Conservation (phyloP, 2,797 vertebrate species). For the Ispidina lecontei region DNA sequence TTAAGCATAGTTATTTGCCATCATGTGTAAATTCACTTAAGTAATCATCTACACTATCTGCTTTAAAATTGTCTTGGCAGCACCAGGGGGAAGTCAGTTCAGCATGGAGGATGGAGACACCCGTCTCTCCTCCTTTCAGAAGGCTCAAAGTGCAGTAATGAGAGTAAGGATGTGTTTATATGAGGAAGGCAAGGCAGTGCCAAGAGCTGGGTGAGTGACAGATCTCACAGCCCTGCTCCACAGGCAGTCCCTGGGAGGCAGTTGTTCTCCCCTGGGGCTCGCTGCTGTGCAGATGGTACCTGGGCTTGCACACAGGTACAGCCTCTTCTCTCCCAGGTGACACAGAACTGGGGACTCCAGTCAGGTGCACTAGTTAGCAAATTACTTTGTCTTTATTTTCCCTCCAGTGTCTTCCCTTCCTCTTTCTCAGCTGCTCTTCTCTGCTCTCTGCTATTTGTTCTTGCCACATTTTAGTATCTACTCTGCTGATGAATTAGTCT, state of each 20-base stretch:
- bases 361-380: neutral
- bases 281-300: neutral
- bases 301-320: neutral
- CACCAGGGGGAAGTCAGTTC: neutral
- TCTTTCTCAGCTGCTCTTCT: neutral
- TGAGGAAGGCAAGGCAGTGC: neutral
- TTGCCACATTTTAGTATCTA: neutral
- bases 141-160: neutral
- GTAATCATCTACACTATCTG: slow-evolving; percentile 43
- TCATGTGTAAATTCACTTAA: slow-evolving; percentile 69
- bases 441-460: slow-evolving; percentile 41
- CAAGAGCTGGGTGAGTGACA: neutral
- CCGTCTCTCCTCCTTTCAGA: neutral
- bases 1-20: slow-evolving; percentile 68
- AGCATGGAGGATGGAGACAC: neutral
- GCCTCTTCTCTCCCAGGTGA: neutral
- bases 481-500: slow-evolving; percentile 54
- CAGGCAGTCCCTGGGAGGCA: neutral
- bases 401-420: neutral
- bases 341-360: neutral
- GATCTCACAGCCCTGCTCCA: neutral
- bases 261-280: neutral
- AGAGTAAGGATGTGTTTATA: neutral
- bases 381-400: slow-evolving; percentile 33
- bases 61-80: slow-evolving; percentile 26